phyloP scores from a whole-genome alignment of 2,888 invertebrate species.

The Drosophila recens region DNA sequence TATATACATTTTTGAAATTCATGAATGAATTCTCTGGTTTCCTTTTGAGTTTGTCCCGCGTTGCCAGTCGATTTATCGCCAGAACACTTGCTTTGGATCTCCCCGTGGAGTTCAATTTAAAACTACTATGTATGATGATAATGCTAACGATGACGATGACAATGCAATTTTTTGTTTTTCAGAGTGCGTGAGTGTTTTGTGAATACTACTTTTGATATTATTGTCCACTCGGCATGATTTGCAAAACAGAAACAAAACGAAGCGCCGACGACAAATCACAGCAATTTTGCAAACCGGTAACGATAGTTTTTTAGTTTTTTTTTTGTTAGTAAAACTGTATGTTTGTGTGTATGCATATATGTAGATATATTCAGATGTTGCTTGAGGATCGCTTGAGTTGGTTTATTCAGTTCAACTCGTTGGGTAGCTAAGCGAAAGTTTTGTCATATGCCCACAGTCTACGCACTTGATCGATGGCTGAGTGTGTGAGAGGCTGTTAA shows the following conservation, averaged over 20 bases:
- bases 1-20: slow-evolving; percentile 13
- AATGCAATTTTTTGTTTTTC: neutral
- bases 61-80: neutral
- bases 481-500: slow-evolving; percentile 47
- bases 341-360: neutral
- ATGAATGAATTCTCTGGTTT: slow-evolving; percentile 17
- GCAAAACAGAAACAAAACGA: slow-evolving; percentile 37
- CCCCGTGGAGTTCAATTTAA: slow-evolving; percentile 1
- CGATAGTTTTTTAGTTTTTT: slow-evolving; percentile 1
- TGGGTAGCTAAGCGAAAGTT: slow-evolving; percentile 50
- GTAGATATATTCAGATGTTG: neutral
- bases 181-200: slow-evolving; percentile 3
- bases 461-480: slow-evolving; percentile 58
- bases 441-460: slow-evolving; percentile 23
- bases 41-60: neutral
- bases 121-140: slow-evolving; percentile 5
- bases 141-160: slow-evolving; percentile 19
- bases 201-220: slow-evolving; percentile 36
- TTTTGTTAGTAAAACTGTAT: slow-evolving; percentile 3
- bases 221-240: slow-evolving; percentile 65
- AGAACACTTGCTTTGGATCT: slow-evolving; percentile 1
- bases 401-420: slow-evolving; percentile 3
- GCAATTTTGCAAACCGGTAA: slow-evolving; percentile 31
- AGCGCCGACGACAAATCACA: slow-evolving; percentile 47
- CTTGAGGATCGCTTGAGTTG: slow-evolving; percentile 4